Percentiles rank a stretch among this genome's conserved stretches.
phyloP scores from a whole-genome alignment of 1,140 invertebrate species.

The Myzus persicae region DNA sequence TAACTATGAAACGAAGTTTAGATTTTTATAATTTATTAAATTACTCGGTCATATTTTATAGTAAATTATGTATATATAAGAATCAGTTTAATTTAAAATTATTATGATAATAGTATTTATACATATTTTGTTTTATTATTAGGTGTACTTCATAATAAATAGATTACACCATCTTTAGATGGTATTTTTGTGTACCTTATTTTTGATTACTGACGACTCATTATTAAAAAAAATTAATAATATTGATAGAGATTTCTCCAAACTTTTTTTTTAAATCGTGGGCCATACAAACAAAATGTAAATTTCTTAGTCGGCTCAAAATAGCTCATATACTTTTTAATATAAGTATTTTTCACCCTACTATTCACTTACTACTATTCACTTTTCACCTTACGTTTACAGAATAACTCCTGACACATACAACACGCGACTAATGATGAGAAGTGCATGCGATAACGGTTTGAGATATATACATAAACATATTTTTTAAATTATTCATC shows the following conservation, averaged over 20 bases:
- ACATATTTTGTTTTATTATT: not conserved
- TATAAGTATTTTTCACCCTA: too few species aligned
- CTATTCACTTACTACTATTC: too few species aligned
- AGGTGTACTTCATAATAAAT: not conserved
- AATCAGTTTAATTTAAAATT: not conserved
- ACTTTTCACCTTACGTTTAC: too few species aligned
- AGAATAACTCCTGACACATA: too few species aligned
- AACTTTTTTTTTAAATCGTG: not conserved
- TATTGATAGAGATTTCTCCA: too few species aligned
- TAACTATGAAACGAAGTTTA: not conserved
- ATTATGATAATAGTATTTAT: not conserved
- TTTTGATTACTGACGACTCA: not conserved
- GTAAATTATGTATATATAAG: not conserved
- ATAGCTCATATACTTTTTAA: not conserved
- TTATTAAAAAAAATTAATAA: too few species aligned
- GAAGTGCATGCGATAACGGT: not conserved
- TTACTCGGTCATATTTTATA: not conserved
- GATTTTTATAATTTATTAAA: not conserved
- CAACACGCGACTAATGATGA: not conserved
- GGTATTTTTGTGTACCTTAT: not conserved
- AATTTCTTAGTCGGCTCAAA: not conserved
- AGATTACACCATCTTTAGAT: not conserved
- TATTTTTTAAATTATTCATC: slow-evolving; percentile 1
- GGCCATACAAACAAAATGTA: not conserved
- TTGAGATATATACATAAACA: too few species aligned